These are phyloP conservation scores for Piprites chloris DNA, from an alignment of 2,113 vertebrate genomes.

Conservation along the genomic window DNA sequence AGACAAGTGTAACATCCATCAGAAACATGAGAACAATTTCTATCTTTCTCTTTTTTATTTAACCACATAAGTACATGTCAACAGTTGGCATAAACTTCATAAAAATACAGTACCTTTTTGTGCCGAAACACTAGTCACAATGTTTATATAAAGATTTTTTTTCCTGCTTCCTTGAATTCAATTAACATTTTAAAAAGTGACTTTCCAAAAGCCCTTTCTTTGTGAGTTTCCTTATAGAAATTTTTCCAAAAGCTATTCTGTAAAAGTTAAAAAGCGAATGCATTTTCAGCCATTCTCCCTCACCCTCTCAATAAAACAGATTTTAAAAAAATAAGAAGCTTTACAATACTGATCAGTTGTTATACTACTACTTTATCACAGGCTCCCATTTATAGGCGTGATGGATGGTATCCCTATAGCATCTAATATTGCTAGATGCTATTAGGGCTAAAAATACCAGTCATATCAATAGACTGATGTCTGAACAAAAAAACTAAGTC, in stretches of 20 bases:
- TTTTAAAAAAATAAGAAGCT: constrained; percentile 51
- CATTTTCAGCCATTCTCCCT: constrained; percentile 43
- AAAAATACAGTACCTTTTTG: constrained; percentile 76
- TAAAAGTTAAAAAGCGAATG: constrained; percentile 55
- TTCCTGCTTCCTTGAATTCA: constrained; percentile 23
- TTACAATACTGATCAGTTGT: constrained; percentile 54
- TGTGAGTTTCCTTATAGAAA: constrained; percentile 39
- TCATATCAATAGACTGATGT: background rate
- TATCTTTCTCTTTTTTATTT: constrained; percentile 72
- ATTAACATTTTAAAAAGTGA: constrained; percentile 23
- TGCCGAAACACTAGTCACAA: constrained; percentile 51
- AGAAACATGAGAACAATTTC: background rate
- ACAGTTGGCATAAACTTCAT: constrained; percentile 76
- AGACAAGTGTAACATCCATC: background rate
- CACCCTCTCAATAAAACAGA: constrained; percentile 50
- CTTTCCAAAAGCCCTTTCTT: constrained; percentile 32
- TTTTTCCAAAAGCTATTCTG: constrained; percentile 47
- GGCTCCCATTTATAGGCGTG: background rate
- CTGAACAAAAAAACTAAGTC: background rate
- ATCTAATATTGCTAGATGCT: background rate
- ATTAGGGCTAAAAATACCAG: background rate
- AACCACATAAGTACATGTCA: constrained; percentile 73
- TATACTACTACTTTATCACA: constrained; percentile 31
- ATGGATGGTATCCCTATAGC: background rate
- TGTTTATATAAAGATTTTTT: constrained; percentile 38